phyloP scores from a whole-genome alignment of 2,797 vertebrate genomes.

The Podarcis lilfordi region DNA sequence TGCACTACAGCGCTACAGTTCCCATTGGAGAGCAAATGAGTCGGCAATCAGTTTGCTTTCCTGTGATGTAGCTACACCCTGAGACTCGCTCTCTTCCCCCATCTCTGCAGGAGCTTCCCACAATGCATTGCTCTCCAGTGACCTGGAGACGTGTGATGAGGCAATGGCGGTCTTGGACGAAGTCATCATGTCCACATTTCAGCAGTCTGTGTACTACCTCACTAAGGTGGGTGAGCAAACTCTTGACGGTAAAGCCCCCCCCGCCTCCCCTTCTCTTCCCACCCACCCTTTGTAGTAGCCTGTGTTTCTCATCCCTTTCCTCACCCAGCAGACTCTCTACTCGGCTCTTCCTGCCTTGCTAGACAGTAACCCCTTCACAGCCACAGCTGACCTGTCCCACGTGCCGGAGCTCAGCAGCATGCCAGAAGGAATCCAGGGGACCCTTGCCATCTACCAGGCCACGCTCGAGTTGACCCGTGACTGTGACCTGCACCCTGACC shows the following conservation, averaged over 20 bases:
- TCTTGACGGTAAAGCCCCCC: no score
- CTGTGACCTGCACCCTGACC: slow-evolving; percentile 88
- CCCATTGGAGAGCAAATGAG: not conserved
- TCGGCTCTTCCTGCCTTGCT: slow-evolving; percentile 89
- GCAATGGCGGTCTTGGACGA: slow-evolving; percentile 92
- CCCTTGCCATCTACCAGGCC: slow-evolving; percentile 89
- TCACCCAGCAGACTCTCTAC: slow-evolving; percentile 84
- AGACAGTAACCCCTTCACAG: slow-evolving; percentile 92
- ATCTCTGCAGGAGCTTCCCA: slow-evolving; percentile 72
- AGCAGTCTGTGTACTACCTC: slow-evolving; percentile 95
- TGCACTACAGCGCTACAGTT: not conserved
- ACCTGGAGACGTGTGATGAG: slow-evolving; percentile 92
- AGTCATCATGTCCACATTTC: slow-evolving; percentile 96
- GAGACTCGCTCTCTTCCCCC: slow-evolving; percentile 5
- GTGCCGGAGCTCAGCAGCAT: slow-evolving; percentile 84
- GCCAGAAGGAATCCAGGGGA: slow-evolving; percentile 85
- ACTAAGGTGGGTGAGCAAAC: slow-evolving; percentile 83
- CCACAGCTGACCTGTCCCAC: slow-evolving; percentile 73
- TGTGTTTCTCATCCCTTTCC: not conserved
- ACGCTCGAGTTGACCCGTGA: slow-evolving; percentile 87
- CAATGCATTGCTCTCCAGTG: slow-evolving; percentile 87
- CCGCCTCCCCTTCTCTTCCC: no score
- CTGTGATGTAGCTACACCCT: not conserved
- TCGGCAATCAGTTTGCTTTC: not conserved
- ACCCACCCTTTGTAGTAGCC: not conserved